Conservation (phyloP, 2,113 vertebrate species). For the Calyptommatus sinebrachiatus region DNA sequence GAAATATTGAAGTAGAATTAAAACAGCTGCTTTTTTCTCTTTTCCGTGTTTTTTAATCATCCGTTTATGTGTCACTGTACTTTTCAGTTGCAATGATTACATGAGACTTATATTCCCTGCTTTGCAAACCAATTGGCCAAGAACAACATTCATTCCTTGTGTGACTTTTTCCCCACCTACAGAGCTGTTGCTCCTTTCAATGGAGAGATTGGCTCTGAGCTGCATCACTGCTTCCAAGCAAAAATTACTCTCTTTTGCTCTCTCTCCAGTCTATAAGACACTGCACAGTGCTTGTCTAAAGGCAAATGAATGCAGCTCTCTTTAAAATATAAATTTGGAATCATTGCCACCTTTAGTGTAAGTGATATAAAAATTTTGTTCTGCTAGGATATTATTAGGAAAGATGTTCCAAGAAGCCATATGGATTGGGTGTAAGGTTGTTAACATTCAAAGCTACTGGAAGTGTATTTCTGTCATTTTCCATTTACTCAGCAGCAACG, state of each 20-base stretch:
- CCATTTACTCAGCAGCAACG: constrained; percentile 65
- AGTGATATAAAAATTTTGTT: constrained; percentile 54
- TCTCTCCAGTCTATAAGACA: background rate
- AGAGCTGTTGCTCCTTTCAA: background rate
- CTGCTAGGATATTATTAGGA: constrained; percentile 60
- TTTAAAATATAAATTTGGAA: constrained; percentile 47
- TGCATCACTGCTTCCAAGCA: background rate
- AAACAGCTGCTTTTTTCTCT: background rate
- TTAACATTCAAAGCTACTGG: constrained; percentile 66
- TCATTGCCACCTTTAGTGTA: constrained; percentile 55
- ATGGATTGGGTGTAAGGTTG: constrained; percentile 65
- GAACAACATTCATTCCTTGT: background rate
- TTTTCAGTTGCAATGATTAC: background rate
- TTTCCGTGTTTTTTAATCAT: background rate
- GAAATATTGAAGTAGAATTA: background rate
- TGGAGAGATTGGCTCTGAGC: background rate
- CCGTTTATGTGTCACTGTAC: background rate
- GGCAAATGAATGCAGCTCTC: constrained; percentile 20
- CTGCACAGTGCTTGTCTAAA: background rate
- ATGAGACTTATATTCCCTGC: background rate
- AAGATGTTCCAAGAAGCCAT: constrained; percentile 65
- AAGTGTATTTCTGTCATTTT: constrained; percentile 70
- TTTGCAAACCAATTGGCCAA: background rate
- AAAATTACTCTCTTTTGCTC: background rate
- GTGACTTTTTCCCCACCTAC: background rate